Evolutionary conservation across 2,113 vertebrate genomes (phyloP), one percentile per base, ranked within the genome.

Genomic region (Colius striatus): DNA sequence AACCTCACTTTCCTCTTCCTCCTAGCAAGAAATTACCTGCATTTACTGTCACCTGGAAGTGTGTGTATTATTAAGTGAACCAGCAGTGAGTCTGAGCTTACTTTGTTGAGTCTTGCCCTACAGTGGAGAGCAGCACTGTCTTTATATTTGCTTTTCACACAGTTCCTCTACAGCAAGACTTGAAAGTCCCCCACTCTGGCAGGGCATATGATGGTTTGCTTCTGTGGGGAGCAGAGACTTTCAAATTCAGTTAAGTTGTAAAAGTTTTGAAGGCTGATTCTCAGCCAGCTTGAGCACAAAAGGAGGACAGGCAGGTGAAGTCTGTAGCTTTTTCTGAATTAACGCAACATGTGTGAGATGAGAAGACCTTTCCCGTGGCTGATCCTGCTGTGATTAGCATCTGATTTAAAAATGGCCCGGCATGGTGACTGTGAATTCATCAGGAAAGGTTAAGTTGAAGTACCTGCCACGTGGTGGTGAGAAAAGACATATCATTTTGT

Each of bases 101-200:
- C 73, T 88, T 82, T 65, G 36, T 78, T 62, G 79, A 68, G 29
- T 51, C 94, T 89, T 54, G 60, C 54, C 71, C 26, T 27, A 9
- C 6, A 29, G 58, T 84, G 63, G 17, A 19, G 41, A 94, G 74
- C 41, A 73, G 78, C 26, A 32, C 54, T 14, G 13, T 74, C 82
- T 91, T 89, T 92, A n/a, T 74, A 63, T 89, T 96, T 97, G 86
- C 90, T 95, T 97, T 92, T 95, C 87, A 89, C 51, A 75, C 41
- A 90, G 66, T 66, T 94, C 57, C 57, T 89, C 92, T 63, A 65
- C 19, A 61, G 65, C 36, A 71, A 73, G 65, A 63, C 70, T 93
- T 93, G 85, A 84, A 94, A 95, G 89, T 85, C 48, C 36, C 45
- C 89, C 70, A 54, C 62, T 75, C 78, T 92, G 65, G 90, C 85